phyloP scores from a whole-genome alignment of 2,797 vertebrate genomes.

The Chaenodraco wilsoni region DNA sequence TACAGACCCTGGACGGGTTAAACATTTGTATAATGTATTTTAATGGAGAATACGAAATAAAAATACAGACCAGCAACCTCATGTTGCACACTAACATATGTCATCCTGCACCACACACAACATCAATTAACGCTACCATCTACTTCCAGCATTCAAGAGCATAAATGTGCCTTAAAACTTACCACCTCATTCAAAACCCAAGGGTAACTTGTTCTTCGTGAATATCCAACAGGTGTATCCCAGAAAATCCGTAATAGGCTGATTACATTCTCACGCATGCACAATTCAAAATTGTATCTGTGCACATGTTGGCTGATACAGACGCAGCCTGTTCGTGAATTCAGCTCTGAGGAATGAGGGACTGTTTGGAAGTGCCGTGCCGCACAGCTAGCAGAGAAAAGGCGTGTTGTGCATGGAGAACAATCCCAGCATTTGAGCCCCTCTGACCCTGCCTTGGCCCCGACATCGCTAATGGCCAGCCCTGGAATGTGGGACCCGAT shows the following conservation, averaged over 20 bases:
- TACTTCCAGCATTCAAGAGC: not conserved
- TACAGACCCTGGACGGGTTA: not conserved
- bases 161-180: conserved; percentile 71
- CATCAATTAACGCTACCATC: not conserved
- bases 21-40: no score
- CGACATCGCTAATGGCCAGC: conserved; percentile 91
- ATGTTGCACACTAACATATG: not conserved
- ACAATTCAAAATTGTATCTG: conserved; percentile 45
- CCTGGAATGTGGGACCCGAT: conserved; percentile 91
- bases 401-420: conserved; percentile 91
- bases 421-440: conserved; percentile 93
- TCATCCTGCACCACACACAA: not conserved
- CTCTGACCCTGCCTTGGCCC: conserved; percentile 92
- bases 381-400: conserved; percentile 88
- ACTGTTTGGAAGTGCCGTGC: conserved; percentile 60
- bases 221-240: conserved; percentile 5
- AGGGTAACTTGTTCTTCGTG: not conserved
- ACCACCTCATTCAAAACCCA: conserved; percentile 83
- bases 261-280: conserved; percentile 21
- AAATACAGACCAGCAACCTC: conserved; percentile 15
- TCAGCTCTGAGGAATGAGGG: conserved; percentile 70
- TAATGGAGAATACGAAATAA: not conserved
- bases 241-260: conserved; percentile 3
- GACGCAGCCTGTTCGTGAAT: conserved; percentile 50
- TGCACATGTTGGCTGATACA: conserved; percentile 42